A percentile compares a stretch with the other conserved stretches of the same genome.
Evolutionary conservation across 64 coral and sea anemone genomes (phyloP).

Genomic region (Dendrophyllia cribrosa): DNA sequence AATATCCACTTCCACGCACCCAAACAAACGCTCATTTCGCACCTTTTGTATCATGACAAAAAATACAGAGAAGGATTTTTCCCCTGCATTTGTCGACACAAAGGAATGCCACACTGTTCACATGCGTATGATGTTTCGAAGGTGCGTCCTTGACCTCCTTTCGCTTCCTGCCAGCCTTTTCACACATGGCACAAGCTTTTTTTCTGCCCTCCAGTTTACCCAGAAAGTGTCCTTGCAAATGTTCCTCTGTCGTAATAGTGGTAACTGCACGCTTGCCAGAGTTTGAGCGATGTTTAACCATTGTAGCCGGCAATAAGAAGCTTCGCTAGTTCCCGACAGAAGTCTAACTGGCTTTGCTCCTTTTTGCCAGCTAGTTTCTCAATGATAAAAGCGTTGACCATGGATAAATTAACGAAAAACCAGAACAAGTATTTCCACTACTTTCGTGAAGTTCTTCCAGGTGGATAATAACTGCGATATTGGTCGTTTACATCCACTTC

Average conservation of each 20-base stretch:
- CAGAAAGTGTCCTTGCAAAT: slow-evolving; percentile 3
- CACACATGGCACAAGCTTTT: slow-evolving; percentile 23
- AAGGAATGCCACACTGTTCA: background rate
- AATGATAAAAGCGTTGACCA: background rate
- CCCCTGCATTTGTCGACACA: background rate
- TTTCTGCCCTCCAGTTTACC: slow-evolving; percentile 40
- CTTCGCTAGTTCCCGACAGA: background rate
- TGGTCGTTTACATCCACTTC: slow-evolving; percentile 14
- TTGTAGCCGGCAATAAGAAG: slow-evolving; percentile 29
- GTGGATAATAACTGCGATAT: slow-evolving; percentile 6
- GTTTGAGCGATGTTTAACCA: background rate
- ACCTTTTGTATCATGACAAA: too few relatives aligned
- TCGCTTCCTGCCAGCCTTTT: background rate
- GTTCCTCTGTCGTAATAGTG: background rate
- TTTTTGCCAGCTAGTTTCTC: slow-evolving; percentile 32
- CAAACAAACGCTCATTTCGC: too few relatives aligned
- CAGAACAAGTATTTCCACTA: slow-evolving; percentile 12
- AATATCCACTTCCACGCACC: too few relatives aligned
- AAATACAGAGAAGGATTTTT: background rate
- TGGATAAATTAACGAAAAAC: background rate
- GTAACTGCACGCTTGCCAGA: background rate
- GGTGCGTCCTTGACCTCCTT: background rate
- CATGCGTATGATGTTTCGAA: background rate
- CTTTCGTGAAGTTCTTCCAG: background rate
- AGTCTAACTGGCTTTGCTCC: slow-evolving; percentile 34